phyloP scores from a whole-genome alignment of 2,113 vertebrate genomes.

The Malaclemys terrapin region DNA sequence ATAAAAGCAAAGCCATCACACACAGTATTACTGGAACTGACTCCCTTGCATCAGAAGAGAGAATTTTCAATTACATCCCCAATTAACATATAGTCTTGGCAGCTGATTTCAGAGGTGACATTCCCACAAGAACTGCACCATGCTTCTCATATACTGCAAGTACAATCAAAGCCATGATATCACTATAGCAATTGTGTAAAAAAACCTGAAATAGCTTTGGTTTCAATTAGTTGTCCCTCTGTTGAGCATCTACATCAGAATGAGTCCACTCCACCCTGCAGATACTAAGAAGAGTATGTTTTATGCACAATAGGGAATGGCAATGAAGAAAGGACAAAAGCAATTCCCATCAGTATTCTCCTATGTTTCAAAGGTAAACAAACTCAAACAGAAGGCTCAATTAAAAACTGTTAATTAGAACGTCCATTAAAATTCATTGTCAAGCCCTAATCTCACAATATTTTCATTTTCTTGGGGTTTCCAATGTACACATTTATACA shows the following conservation, averaged over 20 bases:
- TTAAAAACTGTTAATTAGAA: background rate
- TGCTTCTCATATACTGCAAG: background rate
- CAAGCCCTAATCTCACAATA: background rate
- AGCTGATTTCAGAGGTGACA: conserved; percentile 27
- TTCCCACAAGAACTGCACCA: background rate
- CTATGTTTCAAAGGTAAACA: background rate
- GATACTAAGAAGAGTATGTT: background rate
- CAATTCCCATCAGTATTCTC: background rate
- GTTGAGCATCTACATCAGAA: background rate
- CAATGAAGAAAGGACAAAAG: background rate
- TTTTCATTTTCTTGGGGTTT: background rate
- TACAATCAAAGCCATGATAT: background rate
- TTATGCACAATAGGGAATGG: background rate
- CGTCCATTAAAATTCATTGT: background rate
- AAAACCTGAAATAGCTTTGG: background rate
- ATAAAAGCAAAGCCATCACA: background rate
- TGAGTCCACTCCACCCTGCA: background rate
- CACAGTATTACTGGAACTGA: background rate
- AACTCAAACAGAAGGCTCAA: background rate
- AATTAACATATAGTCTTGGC: background rate
- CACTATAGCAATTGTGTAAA: background rate
- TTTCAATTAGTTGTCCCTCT: background rate
- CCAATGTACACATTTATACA: background rate
- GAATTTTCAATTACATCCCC: background rate
- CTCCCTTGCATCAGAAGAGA: background rate